Evolutionary conservation across 2,113 vertebrate species (phyloP).

Genomic region (Sakesphorus luctuosus): DNA sequence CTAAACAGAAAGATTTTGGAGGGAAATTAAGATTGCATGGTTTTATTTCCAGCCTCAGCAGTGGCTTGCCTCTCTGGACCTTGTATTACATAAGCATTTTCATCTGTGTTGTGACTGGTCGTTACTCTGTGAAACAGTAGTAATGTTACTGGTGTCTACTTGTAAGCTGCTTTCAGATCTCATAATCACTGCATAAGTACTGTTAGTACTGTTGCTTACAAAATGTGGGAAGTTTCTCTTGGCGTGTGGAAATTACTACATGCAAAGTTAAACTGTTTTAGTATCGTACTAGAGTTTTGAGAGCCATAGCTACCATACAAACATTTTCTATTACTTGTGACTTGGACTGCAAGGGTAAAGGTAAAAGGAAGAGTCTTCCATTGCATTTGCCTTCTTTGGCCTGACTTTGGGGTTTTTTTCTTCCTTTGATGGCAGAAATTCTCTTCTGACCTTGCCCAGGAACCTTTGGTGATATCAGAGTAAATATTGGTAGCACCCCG

Average conservation of each 20-base stretch:
- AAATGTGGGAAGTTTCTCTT: not conserved
- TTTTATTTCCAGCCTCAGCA: not conserved
- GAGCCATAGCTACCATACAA: not conserved
- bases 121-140: not conserved
- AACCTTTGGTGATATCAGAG: not conserved
- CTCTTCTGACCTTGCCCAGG: not conserved
- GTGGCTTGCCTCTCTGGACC: not conserved
- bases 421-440: not conserved
- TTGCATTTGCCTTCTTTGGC: not conserved
- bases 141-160: not conserved
- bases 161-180: not conserved
- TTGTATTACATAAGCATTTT: not conserved
- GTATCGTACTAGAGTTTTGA: not conserved
- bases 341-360: not conserved
- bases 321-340: not conserved
- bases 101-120: not conserved
- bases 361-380: not conserved
- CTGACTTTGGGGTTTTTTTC: not conserved
- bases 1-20: not conserved
- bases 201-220: not conserved
- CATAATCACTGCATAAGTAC: not conserved
- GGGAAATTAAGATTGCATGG: not conserved
- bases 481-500: not conserved
- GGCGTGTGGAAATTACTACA: not conserved
- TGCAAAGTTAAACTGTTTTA: not conserved